phyloP scores from a whole-genome alignment of 92 coral and sea anemone species.

The Desmophyllum pertusum region DNA sequence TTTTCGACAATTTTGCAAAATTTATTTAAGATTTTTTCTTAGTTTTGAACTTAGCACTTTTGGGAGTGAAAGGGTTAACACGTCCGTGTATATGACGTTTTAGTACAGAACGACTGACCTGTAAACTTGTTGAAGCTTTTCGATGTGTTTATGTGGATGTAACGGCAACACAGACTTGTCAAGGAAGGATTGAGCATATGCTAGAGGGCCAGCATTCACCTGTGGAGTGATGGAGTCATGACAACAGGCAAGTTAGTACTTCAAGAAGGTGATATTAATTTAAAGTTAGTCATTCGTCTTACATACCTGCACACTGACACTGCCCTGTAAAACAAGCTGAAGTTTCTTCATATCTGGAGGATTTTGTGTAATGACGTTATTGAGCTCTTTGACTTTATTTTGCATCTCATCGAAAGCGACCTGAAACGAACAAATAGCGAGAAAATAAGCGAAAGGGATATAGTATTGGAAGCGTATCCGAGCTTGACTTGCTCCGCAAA shows the following conservation, averaged over 20 bases:
- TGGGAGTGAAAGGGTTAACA: no score
- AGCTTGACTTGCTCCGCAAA: no score
- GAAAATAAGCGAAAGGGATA: neutral
- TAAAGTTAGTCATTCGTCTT: neutral
- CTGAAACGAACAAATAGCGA: slow-evolving; percentile 34
- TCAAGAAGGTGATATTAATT: neutral
- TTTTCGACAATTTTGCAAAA: no score
- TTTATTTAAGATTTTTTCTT: no score
- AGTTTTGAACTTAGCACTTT: no score
- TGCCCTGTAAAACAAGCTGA: slow-evolving; percentile 93
- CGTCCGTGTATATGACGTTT: no score
- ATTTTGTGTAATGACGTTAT: slow-evolving; percentile 78
- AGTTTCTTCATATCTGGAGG: slow-evolving; percentile 99
- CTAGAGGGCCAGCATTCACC: slow-evolving; percentile 96
- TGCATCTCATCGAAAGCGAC: slow-evolving; percentile 97
- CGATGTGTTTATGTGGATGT: slow-evolving; percentile 85
- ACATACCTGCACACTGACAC: slow-evolving; percentile 91
- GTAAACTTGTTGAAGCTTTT: slow-evolving; percentile 83
- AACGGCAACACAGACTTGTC: slow-evolving; percentile 61
- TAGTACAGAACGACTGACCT: slow-evolving; percentile 58
- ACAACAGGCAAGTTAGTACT: neutral
- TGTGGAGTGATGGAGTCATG: slow-evolving; percentile 12
- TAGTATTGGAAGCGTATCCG: no score
- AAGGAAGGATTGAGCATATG: slow-evolving; percentile 87
- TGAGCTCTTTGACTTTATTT: slow-evolving; percentile 91